Evolutionary conservation across 2,888 invertebrate species (phyloP), one percentile per base, ranked within the genome.

Genomic region (Leuctra nigra): DNA sequence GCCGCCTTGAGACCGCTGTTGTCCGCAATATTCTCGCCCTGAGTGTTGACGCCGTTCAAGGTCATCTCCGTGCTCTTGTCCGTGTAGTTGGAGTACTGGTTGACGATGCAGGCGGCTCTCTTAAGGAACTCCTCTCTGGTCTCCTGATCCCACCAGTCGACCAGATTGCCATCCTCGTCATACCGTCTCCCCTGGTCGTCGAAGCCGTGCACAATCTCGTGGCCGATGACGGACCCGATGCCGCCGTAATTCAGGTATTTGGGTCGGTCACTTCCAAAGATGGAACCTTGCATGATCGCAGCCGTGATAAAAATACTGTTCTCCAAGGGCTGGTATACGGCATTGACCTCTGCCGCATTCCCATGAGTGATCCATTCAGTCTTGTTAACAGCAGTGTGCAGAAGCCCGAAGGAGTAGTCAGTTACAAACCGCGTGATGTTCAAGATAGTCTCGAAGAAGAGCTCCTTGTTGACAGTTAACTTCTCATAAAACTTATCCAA

Each of bases 11-110:
- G 82, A 1, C 94, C 95, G 1, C 93, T 94, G 68, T 94, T 95
- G 70, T 95, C 95, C 0, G 95, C 95, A 57, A 95, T 95, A 70
- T 95, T 95, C 70, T 95, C 95, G 11, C 92, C 92, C 73, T 92
- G 91, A 0, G 93, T 93, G 67, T 90, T 90, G 58, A 92, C 83
- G 53, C 95, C 95, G 67, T 94, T 92, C 54, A 96, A 70, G 68
- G 85, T 85, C 60, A 91, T 70, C 50, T 78, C 80, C 2, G 91
- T 83, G 71, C 86, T 84, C 29, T 81, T 80, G 3, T 89, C 89
- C 0, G 87, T 87, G 70, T 87, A 96, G 72, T 94, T 93, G 57
- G 89, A 88, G 68, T 96, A 96, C 70, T 96, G 96, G 63, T 93
- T 81, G 63, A 95, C 91, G 66, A 96, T 92, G 69, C 96, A 96